These are phyloP conservation scores for Campoplex capitator DNA, from an alignment of 2,888 invertebrate genomes.

Conservation along the genomic window DNA sequence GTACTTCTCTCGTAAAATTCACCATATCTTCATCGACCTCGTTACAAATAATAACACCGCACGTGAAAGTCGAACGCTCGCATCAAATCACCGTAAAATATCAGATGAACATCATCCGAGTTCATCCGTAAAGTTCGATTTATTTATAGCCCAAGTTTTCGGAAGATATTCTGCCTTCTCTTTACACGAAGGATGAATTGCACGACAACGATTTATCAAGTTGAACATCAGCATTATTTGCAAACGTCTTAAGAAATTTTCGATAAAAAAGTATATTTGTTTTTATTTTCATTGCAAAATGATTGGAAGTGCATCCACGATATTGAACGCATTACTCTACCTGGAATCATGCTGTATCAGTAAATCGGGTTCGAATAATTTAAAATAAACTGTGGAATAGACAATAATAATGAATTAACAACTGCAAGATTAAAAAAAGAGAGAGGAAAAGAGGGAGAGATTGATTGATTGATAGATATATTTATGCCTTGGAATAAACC, in stretches of 20 bases:
- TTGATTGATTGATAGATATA: no score
- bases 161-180: not conserved
- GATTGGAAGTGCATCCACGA: no score
- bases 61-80: not conserved
- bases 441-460: no score
- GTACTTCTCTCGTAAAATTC: conserved; percentile 31
- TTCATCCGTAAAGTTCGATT: not conserved
- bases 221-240: no score
- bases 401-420: no score
- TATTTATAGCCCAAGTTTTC: not conserved
- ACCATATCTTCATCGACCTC: conserved; percentile 10
- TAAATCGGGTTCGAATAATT: no score
- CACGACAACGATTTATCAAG: not conserved
- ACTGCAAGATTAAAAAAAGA: no score
- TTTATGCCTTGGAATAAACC: no score
- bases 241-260: not conserved
- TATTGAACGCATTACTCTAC: no score
- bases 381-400: no score
- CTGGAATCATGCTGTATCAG: no score
- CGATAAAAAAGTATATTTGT: not conserved
- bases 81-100: conserved; percentile 1
- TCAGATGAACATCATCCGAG: not conserved
- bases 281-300: no score
- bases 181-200: not conserved
- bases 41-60: not conserved